Evolutionary conservation across 2,113 vertebrate species (phyloP), one percentile per base, ranked within the genome.

Genomic region (Lasiurus cinereus): DNA sequence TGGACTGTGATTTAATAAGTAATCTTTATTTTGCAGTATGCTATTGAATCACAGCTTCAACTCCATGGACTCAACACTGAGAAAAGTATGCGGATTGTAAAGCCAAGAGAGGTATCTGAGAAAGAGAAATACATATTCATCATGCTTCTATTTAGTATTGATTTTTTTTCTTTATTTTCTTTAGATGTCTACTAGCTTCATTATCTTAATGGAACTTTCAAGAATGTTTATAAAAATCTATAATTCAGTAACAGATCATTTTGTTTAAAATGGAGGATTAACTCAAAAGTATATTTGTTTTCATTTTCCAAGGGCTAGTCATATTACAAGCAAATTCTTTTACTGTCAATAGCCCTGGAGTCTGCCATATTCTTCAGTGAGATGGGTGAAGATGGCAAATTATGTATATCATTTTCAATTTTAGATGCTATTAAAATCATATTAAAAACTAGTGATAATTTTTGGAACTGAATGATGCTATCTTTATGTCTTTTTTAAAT

Each of bases 11-110:
- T 69, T 66, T 76, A 72, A 93, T 92, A 79, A n/a, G 33, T 54
- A 52, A 31, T 29, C 8, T 21, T 95, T 94, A 82, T 96, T 97
- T 97, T 97, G 79, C 98, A 99, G 99, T 99, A 99, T 1, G 99
- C 99, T 11, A 96, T 99, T 11, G 99, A 99, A 96, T 99, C 99
- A 96, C 99, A 99, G 70, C 98, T 99, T 96, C 98, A 52, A 4
- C 94, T 99, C 89, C 98, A 98, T 0, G 98, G 99, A 33, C 98
- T 99, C 4, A 97, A 99, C 72, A 98, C 98, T 14, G 88, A 98
- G 82, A 91, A 97, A 66, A 99, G 99, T 97, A 99, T 99, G 99
- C 80, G 98, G 93, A 92, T 98, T 93, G 89, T 99, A 83, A 95
- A 98, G 18, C 98, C 99, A 67, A 98, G 98, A 98, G 91, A 98